Percentiles rank a stretch among this genome's conserved stretches.
Evolutionary conservation across 2,888 invertebrate species (phyloP).

Genomic region (Sympetrum striolatum): DNA sequence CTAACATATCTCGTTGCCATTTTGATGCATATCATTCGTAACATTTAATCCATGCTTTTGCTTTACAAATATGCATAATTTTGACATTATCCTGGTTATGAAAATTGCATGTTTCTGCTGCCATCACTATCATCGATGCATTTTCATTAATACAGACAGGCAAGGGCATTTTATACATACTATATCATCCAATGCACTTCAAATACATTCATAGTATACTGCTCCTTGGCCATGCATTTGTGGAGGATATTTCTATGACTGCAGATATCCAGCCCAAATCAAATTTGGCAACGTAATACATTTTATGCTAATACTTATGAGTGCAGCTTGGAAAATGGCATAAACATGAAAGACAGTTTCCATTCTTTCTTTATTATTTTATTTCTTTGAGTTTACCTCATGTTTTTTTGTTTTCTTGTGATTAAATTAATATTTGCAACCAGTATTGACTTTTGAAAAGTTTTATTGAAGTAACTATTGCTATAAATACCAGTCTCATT

Average conservation of each 20-base stretch:
- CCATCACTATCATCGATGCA: background rate
- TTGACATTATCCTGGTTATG: background rate
- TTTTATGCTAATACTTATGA: background rate
- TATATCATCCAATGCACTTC: background rate
- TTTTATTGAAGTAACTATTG: background rate
- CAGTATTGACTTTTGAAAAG: background rate
- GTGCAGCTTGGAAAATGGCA: background rate
- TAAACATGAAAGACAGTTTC: background rate
- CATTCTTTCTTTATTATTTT: background rate
- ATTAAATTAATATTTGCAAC: background rate
- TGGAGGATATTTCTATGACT: background rate
- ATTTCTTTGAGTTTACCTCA: background rate
- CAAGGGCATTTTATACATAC: background rate
- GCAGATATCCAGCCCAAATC: background rate
- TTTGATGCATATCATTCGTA: background rate
- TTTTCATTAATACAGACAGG: background rate
- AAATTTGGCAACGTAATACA: background rate
- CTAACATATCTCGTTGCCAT: background rate
- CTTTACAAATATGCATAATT: background rate
- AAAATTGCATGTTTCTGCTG: background rate
- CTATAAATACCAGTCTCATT: background rate
- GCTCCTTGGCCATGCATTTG: slow-evolving; percentile 26
- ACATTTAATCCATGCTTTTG: background rate
- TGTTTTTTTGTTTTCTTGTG: background rate
- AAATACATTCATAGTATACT: background rate